These are phyloP conservation scores for Heliocidaris erythrogramma DNA, from an alignment of 35 echinoderm and acorn worm genomes.

Conservation along the genomic window DNA sequence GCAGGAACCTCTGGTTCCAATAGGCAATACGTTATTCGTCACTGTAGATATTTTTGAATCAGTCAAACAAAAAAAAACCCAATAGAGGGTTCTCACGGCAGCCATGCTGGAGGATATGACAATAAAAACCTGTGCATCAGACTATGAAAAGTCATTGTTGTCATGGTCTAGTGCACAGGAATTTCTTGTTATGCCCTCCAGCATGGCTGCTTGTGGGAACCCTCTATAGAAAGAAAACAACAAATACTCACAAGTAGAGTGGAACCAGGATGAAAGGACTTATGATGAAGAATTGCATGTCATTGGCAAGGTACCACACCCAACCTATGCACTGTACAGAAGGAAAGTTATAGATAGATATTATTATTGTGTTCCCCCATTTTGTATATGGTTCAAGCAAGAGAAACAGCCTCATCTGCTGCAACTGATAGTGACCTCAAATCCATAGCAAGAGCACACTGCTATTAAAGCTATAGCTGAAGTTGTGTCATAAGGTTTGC, in stretches of 20 bases:
- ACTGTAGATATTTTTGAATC: too few relatives aligned
- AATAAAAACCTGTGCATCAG: too few relatives aligned
- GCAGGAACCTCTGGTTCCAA: too few relatives aligned
- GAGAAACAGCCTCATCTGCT: not conserved
- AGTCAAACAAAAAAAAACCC: too few relatives aligned
- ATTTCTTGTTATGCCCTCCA: too few relatives aligned
- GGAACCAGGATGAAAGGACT: slow-evolving; percentile 71
- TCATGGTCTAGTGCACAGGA: too few relatives aligned
- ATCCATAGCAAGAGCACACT: not conserved
- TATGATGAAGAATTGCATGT: slow-evolving; percentile 95
- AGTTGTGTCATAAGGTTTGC: not conserved
- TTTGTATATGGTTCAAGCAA: not conserved
- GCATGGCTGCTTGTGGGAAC: too few relatives aligned
- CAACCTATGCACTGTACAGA: slow-evolving; percentile 81
- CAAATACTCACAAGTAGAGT: slow-evolving; percentile 30
- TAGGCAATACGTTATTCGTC: too few relatives aligned
- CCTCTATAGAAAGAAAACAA: not conserved
- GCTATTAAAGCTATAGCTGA: not conserved
- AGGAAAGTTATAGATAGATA: not conserved
- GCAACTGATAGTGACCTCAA: not conserved
- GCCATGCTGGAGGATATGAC: too few relatives aligned
- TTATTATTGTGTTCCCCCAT: not conserved
- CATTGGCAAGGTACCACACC: slow-evolving; percentile 89
- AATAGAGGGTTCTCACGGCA: too few relatives aligned
- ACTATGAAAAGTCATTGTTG: too few relatives aligned